Evolutionary conservation across 2,797 vertebrate genomes (phyloP), one percentile per base, ranked within the genome.

Genomic region (Pogonophryne albipinna): DNA sequence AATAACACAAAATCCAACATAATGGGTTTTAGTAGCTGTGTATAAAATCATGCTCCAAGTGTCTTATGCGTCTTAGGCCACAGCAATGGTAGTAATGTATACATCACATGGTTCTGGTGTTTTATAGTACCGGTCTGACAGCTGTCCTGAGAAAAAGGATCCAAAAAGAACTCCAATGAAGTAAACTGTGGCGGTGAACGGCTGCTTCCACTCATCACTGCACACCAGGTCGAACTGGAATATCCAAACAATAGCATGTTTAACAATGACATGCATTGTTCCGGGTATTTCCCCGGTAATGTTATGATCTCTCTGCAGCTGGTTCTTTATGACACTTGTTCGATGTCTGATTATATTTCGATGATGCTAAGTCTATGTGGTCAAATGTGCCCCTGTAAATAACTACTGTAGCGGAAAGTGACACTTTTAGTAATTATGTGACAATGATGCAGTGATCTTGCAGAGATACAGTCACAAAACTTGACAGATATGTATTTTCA

Each of bases 191-290:
- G 95, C 88, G 52, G 95, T 96, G 66, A 98, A 91, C 0, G 97
- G 96, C 13, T 91, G 90, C 86, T 96, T 97, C 97, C 97, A 97
- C 76, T 95, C 89, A 0, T 97, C 84, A 3, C 86, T 89, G 66
- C 97, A 98, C 66, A 97, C 96, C 71, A 98, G 92, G 87, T 95
- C 93, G 94, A 96, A 98, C 97, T 97, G 89, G 59, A 85, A 82
- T 12, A 74, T 2, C 1, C 14, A 52, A 0, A 13, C 20, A 20
- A 20, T 20, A 20, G 2, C 20, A 57, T 14, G 44, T 23, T 23
- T 23, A 23, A 23, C 51, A 66, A 45, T 20, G 5, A 52, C 50
- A 42, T 14, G 16, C 10, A 42, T 9, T 49, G 13, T 49, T 34
- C 4, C 6, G 8, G 19, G 3, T 10, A 56, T 12, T 34, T 41